Conservation (phyloP, 2,797 vertebrate genomes). For the Botia almorhae region DNA sequence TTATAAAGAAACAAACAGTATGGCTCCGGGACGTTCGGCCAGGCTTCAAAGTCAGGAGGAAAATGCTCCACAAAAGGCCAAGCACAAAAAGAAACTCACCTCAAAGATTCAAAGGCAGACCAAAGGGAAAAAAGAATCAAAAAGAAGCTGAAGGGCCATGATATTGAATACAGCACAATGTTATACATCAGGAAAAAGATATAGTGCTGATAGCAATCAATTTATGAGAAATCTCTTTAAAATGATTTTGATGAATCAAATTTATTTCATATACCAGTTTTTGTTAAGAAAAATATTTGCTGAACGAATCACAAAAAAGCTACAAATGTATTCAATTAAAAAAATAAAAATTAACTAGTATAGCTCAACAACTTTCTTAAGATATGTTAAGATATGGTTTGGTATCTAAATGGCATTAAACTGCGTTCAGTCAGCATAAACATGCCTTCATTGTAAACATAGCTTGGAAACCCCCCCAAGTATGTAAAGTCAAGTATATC, state of each 20-base stretch:
- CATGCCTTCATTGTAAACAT: constrained; percentile 8
- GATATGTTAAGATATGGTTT: background rate
- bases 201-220: background rate
- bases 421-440: constrained; percentile 1
- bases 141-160: constrained; percentile 36
- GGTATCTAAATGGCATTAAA: background rate
- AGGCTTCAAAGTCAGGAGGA: constrained; percentile 55
- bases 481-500: constrained; percentile 19
- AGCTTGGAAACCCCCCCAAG: background rate
- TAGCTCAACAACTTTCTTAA: background rate
- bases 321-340: background rate
- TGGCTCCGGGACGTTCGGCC: constrained; percentile 45
- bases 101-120: constrained; percentile 52
- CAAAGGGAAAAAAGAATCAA: constrained; percentile 57
- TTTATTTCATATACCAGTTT: background rate
- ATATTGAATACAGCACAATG: constrained; percentile 37
- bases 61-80: constrained; percentile 53
- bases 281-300: background rate
- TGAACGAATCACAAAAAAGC: background rate
- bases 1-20: constrained; percentile 54
- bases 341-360: background rate
- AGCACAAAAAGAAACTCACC: constrained; percentile 52
- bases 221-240: background rate
- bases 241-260: background rate
- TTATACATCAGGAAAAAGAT: constrained; percentile 29